Conservation (phyloP, 2,113 vertebrate species). For the Lagopus muta region DNA sequence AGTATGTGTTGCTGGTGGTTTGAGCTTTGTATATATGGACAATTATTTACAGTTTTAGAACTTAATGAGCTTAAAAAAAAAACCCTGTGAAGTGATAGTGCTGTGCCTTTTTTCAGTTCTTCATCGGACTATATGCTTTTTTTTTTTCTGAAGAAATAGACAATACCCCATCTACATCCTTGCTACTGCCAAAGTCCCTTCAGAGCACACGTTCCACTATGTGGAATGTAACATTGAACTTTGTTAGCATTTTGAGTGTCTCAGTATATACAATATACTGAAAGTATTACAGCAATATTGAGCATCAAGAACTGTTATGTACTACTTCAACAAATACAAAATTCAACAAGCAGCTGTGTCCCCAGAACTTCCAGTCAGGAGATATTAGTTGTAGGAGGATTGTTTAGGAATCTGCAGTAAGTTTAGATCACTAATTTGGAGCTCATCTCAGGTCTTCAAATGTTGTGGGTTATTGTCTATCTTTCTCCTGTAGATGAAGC, state of each 20-base stretch:
- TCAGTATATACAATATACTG: slow-evolving; percentile 72
- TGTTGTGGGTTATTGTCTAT: background rate
- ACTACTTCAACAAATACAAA: slow-evolving; percentile 45
- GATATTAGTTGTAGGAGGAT: background rate
- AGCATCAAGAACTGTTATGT: slow-evolving; percentile 62
- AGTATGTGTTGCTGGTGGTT: slow-evolving; percentile 75
- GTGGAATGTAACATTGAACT: slow-evolving; percentile 81
- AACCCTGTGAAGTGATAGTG: slow-evolving; percentile 87
- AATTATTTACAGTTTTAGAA: slow-evolving; percentile 82
- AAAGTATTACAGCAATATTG: slow-evolving; percentile 98
- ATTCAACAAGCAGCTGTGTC: background rate
- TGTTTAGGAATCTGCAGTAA: background rate
- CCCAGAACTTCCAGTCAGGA: background rate
- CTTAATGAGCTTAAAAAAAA: slow-evolving; percentile 72
- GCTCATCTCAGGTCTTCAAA: background rate
- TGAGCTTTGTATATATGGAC: slow-evolving; percentile 86
- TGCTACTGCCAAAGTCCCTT: slow-evolving; percentile 95
- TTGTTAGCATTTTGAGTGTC: slow-evolving; percentile 50
- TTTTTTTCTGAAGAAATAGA: slow-evolving; percentile 81
- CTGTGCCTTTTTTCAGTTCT: slow-evolving; percentile 89
- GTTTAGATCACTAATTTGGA: background rate
- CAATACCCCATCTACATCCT: slow-evolving; percentile 81
- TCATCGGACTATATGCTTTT: slow-evolving; percentile 74
- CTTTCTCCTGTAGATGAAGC: background rate
- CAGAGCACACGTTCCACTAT: slow-evolving; percentile 88